phyloP scores from a whole-genome alignment of 2,888 invertebrate species.

The Spilosoma lubricipeda region DNA sequence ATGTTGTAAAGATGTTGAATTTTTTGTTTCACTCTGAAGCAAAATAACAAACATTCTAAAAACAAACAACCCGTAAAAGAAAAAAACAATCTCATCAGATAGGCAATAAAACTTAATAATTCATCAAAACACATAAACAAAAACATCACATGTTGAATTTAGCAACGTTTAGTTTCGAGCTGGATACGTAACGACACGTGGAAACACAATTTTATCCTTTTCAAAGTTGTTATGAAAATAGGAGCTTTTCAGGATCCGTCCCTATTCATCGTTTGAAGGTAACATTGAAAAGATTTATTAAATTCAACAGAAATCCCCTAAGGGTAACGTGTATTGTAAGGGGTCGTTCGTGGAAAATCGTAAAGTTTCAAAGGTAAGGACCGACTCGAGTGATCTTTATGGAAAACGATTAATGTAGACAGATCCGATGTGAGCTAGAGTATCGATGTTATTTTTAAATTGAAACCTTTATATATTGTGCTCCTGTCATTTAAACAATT shows the following conservation, averaged over 20 bases:
- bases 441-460: too few relatives aligned
- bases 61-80: conserved; percentile 1
- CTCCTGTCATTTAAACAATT: too few relatives aligned
- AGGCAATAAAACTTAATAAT: conserved; percentile 43
- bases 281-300: conserved; percentile 74
- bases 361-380: not conserved
- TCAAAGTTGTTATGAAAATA: conserved; percentile 67
- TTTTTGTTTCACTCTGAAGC: not conserved
- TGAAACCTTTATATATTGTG: too few relatives aligned
- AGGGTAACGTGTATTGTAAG: conserved; percentile 53
- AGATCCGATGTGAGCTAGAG: not conserved
- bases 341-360: conserved; percentile 27
- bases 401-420: not conserved
- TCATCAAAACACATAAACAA: conserved; percentile 41
- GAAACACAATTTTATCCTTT: conserved; percentile 69
- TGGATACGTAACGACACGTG: conserved; percentile 47
- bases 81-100: conserved; percentile 31
- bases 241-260: conserved; percentile 58
- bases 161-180: conserved; percentile 52
- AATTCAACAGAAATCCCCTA: conserved; percentile 61
- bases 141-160: conserved; percentile 51
- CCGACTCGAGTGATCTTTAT: not conserved
- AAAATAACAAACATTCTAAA: not conserved
- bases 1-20: not conserved
- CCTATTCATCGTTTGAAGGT: conserved; percentile 62